Base-by-base conservation (phyloP, 2,888 invertebrate species). In the Fissipunctia ypsillon region DNA sequence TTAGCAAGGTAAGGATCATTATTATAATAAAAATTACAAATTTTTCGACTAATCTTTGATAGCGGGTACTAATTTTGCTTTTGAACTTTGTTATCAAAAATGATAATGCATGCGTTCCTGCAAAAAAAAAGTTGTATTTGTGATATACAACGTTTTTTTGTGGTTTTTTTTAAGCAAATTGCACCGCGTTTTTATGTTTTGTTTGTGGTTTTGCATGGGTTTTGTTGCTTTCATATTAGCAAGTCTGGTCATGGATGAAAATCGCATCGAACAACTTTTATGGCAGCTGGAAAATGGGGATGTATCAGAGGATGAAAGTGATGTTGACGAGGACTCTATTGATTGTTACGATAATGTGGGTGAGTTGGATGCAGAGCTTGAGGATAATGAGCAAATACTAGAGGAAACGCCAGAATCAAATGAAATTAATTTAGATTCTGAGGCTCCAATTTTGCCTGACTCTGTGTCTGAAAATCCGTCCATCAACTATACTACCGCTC, bases 391-490 rank as follows among this genome's bases (percentile, higher is more conserved):
- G 60, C n/a, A 60, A 60, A 14, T 41, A 61, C 35, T 35, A 35
- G 43, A 43, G 41, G 60, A 61, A 61, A 28, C 16, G 5, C 45
- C 28, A 31, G 41, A 41, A 3, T 48, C 19, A 22, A 57, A 35
- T 35, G 48, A 22, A 48, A 57, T 57, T 35, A 9, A 45, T 63
- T 63, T 54, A 54, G 1, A 65, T 38, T 65, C 65, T 65, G 65
- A 41, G 65, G 52, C 38, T 38, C 48, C 35, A 65, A 52, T 65
- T 52, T 25, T 65, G 35, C 65, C 65, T 50, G 28, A 54, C 38
- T 65, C 52, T 65, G 65, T 65, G 38, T 28, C 65, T 25, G 38
- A 52, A n/a, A n/a, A n/a, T n/a, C n/a, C n/a, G n/a, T n/a, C n/a
- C n/a, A n/a, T n/a, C n/a, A n/a, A n/a, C n/a, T n/a, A n/a, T n/a